Percentiles rank a stretch among this genome's conserved stretches.
Evolutionary conservation across 2,797 vertebrate genomes (phyloP).

Genomic region (Hirundo rustica): DNA sequence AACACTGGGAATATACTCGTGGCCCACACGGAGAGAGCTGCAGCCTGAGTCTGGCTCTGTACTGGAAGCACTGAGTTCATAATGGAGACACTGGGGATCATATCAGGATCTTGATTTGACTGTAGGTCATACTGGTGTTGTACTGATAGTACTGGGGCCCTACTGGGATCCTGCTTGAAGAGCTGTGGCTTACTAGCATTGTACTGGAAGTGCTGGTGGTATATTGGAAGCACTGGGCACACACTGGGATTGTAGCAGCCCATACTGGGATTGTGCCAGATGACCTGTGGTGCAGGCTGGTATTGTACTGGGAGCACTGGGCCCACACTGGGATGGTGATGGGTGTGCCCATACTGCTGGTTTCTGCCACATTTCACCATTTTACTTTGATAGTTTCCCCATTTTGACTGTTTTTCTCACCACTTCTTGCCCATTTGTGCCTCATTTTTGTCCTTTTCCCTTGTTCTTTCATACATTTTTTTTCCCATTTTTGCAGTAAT

Average conservation of each 20-base stretch:
- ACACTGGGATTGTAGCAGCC: background rate
- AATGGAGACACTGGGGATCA: background rate
- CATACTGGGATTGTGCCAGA: rapidly evolving
- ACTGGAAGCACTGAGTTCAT: background rate
- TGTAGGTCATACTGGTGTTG: background rate
- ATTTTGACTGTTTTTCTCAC: background rate
- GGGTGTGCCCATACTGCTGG: rapidly evolving
- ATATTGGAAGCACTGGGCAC: background rate
- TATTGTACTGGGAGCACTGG: background rate
- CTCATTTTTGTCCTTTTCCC: too few species aligned
- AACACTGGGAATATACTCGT: background rate
- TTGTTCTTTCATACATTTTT: background rate
- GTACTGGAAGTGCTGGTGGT: background rate
- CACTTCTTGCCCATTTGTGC: background rate
- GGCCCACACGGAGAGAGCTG: background rate
- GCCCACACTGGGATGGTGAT: background rate
- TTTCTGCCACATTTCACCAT: background rate
- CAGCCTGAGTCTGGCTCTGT: background rate
- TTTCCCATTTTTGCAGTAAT: background rate
- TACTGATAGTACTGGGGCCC: background rate
- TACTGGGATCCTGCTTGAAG: background rate
- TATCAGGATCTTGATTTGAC: background rate
- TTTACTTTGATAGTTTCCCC: background rate
- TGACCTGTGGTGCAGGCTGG: background rate
- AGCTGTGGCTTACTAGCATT: background rate